A percentile compares a stretch with the other conserved stretches of the same genome.
These are phyloP conservation scores for Andrena bicolor DNA, from an alignment of 2,888 invertebrate genomes.

Conservation along the genomic window DNA sequence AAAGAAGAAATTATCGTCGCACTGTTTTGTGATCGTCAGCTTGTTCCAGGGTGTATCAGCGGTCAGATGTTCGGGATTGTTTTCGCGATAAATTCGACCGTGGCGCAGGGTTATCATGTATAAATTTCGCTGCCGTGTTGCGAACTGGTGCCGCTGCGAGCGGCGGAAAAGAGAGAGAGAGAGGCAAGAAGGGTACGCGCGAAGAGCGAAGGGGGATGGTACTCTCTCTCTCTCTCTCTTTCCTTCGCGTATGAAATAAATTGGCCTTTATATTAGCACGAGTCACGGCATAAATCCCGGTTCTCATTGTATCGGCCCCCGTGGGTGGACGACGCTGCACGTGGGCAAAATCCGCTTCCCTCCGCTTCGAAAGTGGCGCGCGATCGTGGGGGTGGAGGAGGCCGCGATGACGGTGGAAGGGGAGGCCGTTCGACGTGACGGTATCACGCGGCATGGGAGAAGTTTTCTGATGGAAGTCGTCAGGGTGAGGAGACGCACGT, in stretches of 20 bases:
- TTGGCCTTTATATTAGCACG: conserved; percentile 82
- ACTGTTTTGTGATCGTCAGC: conserved; percentile 1
- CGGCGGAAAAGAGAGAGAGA: too few relatives aligned
- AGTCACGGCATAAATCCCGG: conserved; percentile 80
- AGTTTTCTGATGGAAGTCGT: conserved; percentile 44
- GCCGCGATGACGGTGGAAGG: conserved; percentile 19
- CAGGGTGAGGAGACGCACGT: conserved; percentile 52
- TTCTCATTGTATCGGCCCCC: conserved; percentile 80
- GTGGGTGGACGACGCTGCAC: conserved; percentile 78
- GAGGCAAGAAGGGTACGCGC: conserved; percentile 39
- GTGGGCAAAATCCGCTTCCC: conserved; percentile 75
- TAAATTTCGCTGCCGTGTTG: conserved; percentile 75
- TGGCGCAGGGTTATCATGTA: conserved; percentile 77
- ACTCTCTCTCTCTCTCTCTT: conserved; percentile 46
- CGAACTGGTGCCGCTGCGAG: conserved; percentile 25
- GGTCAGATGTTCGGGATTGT: conserved; percentile 71
- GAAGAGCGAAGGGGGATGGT: neutral
- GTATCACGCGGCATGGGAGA: neutral
- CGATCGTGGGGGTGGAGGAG: conserved; percentile 64
- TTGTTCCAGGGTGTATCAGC: conserved; percentile 42
- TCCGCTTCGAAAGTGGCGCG: conserved; percentile 66
- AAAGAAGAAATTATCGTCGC: conserved; percentile 5
- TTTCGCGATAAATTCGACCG: conserved; percentile 78
- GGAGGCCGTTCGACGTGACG: conserved; percentile 13
- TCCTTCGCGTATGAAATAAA: conserved; percentile 76